Evolutionary conservation across 2,797 vertebrate species (phyloP).

Genomic region (Pristis pectinata): DNA sequence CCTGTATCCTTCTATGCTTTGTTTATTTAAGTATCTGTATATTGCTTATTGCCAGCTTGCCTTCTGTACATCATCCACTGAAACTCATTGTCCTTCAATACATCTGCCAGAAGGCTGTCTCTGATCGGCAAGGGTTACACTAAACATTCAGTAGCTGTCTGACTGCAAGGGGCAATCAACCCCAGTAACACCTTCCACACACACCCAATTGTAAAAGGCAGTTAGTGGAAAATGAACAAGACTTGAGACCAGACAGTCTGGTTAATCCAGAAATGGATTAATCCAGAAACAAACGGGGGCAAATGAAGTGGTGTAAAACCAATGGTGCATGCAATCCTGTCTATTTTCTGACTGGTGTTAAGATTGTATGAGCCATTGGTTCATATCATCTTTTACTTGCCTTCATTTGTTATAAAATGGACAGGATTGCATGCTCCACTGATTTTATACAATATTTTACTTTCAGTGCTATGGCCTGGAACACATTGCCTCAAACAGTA

Average conservation of each 20-base stretch:
- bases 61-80: background rate
- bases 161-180: background rate
- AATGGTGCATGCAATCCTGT: too few relatives aligned
- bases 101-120: background rate
- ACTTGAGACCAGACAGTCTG: background rate
- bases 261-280: too few relatives aligned
- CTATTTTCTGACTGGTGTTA: too few relatives aligned
- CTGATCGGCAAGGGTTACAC: background rate
- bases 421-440: background rate
- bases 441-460: background rate
- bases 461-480: background rate
- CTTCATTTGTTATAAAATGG: background rate
- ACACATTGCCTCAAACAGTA: background rate
- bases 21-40: too few relatives aligned
- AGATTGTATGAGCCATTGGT: too few relatives aligned
- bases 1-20: too few relatives aligned
- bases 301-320: too few relatives aligned
- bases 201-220: background rate
- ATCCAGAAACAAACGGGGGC: background rate
- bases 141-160: background rate
- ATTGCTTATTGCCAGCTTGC: background rate
- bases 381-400: too few relatives aligned
- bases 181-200: background rate
- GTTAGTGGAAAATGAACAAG: background rate
- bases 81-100: background rate